Evolutionary conservation across 2,888 invertebrate genomes (phyloP).

Genomic region (Acanthopleura granulata): DNA sequence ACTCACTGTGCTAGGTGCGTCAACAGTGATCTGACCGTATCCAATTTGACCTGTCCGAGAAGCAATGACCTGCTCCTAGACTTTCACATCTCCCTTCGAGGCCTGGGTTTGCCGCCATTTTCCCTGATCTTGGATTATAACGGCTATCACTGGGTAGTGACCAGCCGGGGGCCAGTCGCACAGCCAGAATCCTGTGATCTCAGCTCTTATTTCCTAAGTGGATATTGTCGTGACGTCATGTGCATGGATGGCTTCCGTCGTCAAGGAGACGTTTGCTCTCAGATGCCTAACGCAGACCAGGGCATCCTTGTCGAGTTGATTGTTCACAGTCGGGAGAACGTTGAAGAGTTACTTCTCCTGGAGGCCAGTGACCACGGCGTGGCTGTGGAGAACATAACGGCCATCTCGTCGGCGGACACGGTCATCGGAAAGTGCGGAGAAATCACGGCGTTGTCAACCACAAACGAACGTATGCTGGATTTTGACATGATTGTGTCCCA

Average conservation of each 20-base stretch:
- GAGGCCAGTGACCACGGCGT: slow-evolving; percentile 6
- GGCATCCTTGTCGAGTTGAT: not conserved
- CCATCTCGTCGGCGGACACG: not conserved
- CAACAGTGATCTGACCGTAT: not conserved
- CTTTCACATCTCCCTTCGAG: not conserved
- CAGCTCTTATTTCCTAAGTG: not conserved
- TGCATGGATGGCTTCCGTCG: not conserved
- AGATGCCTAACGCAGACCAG: not conserved
- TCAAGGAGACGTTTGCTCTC: not conserved
- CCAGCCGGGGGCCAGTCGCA: not conserved
- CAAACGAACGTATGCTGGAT: not conserved
- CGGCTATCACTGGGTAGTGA: not conserved
- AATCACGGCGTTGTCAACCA: not conserved
- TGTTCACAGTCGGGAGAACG: not conserved
- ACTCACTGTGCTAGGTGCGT: slow-evolving; percentile 3
- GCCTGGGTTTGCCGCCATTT: slow-evolving; percentile 3
- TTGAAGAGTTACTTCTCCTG: not conserved
- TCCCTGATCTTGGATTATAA: slow-evolving; percentile 8
- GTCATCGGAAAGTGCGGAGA: not conserved
- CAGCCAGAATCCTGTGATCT: not conserved
- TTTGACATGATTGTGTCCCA: not conserved
- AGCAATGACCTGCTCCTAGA: not conserved
- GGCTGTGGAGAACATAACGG: not conserved
- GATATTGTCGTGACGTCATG: not conserved
- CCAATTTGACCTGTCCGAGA: not conserved